Base-by-base conservation (phyloP, 2,113 vertebrate genomes). In the Alces alces region DNA sequence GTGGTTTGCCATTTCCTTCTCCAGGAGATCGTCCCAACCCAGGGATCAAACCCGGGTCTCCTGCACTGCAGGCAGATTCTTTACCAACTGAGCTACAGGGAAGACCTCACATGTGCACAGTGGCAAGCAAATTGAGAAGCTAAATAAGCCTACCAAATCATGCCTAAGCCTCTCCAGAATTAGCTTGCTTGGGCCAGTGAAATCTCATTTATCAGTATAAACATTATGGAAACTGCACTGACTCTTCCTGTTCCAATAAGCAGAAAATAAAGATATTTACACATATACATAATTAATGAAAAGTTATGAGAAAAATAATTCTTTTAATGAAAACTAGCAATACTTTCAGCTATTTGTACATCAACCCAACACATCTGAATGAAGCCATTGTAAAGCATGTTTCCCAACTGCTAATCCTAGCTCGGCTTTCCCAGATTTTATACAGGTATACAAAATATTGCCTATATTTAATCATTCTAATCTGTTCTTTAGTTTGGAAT, bases 231-330 rank as follows among this genome's bases (percentile, higher is more conserved):
- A 95, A 90, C 8, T 92, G 5, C 33, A 83, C 19, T 92, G 60
- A 94, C 15, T 82, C 52, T 58, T 50, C 50, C 43, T 87, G 30
- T 66, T 93, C 89, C 15, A 95, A 23, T 82, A 92, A 95, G 21
- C 43, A 90, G 33, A 96, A 96, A 84, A 45, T 55, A 86, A 86
- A n/a, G 21, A 50, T 82, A 73, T 80, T 86, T 83, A 83, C 54
- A 95, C 6, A 54, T 70, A 78, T 54, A 95, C 8, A 55, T 9
- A 83, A 30, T 52, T 79, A 86, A 89, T 58, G 12, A 86, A 94
- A 90, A 96, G 27, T 30, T 96, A 88, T 28, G 14, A 91, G 23
- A 84, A 64, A 30, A 93, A 78, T 93, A 87, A 90, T 78, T 97
- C 19, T 33, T 57, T 96, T 96, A 80, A 93, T 83, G 27, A 89